Evolutionary conservation across 2,797 vertebrate species (phyloP).

Genomic region (Ficedula albicollis): DNA sequence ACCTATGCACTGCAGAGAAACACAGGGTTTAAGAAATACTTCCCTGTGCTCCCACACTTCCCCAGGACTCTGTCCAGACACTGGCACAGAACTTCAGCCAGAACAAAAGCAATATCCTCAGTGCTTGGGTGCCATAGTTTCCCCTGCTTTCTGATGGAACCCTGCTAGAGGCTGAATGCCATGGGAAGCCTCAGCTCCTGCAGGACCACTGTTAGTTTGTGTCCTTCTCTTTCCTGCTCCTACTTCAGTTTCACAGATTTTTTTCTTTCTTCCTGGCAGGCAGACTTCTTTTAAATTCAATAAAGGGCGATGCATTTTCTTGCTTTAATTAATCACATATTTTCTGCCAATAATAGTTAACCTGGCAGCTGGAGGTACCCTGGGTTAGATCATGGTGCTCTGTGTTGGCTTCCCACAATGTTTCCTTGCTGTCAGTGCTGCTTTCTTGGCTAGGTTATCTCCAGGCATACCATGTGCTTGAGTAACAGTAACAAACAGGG

Average conservation of each 20-base stretch:
- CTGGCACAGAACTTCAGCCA: not conserved
- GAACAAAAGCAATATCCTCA: not conserved
- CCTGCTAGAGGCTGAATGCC: not conserved
- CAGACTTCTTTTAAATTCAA: not conserved
- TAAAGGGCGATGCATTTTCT: not conserved
- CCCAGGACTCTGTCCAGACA: not conserved
- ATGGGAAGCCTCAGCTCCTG: not conserved
- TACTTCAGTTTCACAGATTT: not conserved
- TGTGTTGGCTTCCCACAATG: not conserved
- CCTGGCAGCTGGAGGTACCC: not conserved
- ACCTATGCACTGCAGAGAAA: not conserved
- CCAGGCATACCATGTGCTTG: constrained; percentile 40
- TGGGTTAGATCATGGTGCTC: not conserved
- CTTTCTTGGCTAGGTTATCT: constrained; percentile 44
- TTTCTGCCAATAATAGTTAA: constrained; percentile 35
- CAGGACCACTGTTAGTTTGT: not conserved
- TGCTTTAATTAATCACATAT: not conserved
- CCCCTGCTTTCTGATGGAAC: not conserved
- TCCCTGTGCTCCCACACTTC: not conserved
- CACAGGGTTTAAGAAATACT: not conserved
- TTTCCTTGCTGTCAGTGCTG: constrained; percentile 15
- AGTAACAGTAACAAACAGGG: constrained; percentile 52
- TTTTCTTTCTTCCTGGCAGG: not conserved
- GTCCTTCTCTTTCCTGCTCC: not conserved
- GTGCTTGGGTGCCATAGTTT: not conserved